Base-by-base conservation (phyloP, 2,113 vertebrate species). In the Istiophorus platypterus region DNA sequence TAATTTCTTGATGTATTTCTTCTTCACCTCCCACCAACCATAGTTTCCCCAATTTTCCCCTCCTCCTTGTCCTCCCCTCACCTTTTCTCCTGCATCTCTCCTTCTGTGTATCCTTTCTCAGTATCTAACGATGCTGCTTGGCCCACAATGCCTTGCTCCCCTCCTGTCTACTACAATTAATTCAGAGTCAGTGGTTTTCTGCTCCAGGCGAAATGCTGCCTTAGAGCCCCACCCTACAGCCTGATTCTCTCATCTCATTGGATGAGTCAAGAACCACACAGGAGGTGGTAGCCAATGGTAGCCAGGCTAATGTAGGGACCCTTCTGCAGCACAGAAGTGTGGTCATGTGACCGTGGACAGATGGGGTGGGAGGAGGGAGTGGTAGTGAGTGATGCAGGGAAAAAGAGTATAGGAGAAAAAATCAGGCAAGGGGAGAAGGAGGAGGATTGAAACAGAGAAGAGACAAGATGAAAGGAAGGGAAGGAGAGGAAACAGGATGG, bases 81-180 rank as follows among this genome's bases (percentile, higher is more conserved):
- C 7, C 42, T 22, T 63, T 18, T 85, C 63, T 66, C 58, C 27
- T 31, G 26, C 31, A 57, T 80, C 58, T 76, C 56, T 75, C 61
- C 72, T 57, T 39, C 41, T 74, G 17, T 71, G 64, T 79, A 63
- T 74, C 69, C 31, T 71, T 71, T 45, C 56, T 77, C 54, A 47
- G 63, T 80, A 18, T 83, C 65, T 76, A 78, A 78, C 76, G 70
- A 76, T 88, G 76, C 80, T 49, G 76, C 45, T 27, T n/a, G 80
- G 45, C 88, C 91, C 90, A 93, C 85, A 90, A 89, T 93, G 90
- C 93, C 37, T 90, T 92, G 71, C 89, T 89, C 72, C 80, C 29
- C 84, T 79, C 80, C 84, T 88, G 93, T 94, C 93, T 85, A 69
- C 74, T 77, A 76, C 84, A 81, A 94, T 95, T 94, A 94, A 89